Conservation (phyloP, 2,888 invertebrate genomes). For the Lacanobia oleracea region DNA sequence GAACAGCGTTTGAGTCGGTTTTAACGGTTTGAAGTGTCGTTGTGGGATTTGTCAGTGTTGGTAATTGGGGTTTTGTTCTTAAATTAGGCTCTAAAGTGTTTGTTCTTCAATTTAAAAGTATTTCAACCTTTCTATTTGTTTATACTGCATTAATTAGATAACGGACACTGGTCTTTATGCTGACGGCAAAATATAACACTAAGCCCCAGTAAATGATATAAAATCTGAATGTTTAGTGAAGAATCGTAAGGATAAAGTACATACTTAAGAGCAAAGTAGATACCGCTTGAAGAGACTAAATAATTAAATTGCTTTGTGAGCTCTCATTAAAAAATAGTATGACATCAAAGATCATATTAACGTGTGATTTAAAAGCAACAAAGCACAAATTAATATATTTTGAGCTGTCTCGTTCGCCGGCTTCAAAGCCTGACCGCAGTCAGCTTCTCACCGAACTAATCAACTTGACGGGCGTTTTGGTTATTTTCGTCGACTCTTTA, state of each 20-base stretch:
- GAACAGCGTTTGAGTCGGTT: slow-evolving; percentile 36
- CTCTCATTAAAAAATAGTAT: not conserved
- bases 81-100: not conserved
- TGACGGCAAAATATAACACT: not conserved
- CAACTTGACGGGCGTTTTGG: slow-evolving; percentile 43
- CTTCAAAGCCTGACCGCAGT: slow-evolving; percentile 39
- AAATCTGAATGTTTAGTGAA: not conserved
- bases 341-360: not conserved
- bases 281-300: not conserved
- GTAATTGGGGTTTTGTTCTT: not conserved
- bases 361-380: not conserved
- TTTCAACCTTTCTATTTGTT: not conserved
- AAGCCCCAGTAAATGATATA: not conserved
- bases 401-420: slow-evolving; percentile 13
- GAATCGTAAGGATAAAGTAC: not conserved
- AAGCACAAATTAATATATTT: not conserved
- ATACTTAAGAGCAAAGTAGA: not conserved
- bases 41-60: not conserved
- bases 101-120: not conserved
- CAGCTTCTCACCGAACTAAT: slow-evolving; percentile 45
- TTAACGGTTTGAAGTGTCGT: slow-evolving; percentile 28
- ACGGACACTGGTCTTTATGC: not conserved
- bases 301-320: not conserved
- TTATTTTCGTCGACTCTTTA: slow-evolving; percentile 49
- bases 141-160: not conserved